Percentiles rank a stretch among this genome's conserved stretches.
phyloP scores from a whole-genome alignment of 2,797 vertebrate genomes.

The Channa striata region DNA sequence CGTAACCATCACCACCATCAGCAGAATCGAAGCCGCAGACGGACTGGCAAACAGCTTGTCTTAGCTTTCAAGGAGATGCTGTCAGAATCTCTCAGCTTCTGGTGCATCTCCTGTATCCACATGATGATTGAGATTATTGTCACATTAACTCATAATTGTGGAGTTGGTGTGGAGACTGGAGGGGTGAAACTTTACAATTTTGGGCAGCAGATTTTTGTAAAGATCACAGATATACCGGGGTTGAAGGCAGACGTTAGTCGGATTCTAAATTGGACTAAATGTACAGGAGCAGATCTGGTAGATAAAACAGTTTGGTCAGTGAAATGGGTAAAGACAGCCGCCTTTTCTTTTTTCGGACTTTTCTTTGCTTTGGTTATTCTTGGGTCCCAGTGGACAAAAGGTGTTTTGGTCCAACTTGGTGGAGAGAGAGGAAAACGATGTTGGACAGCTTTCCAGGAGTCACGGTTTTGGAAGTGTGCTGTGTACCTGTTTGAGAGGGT shows the following conservation, averaged over 20 bases:
- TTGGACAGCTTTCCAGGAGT: constrained; percentile 81
- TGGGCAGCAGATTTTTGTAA: constrained; percentile 80
- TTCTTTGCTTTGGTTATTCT: constrained; percentile 81
- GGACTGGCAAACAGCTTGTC: constrained; percentile 78
- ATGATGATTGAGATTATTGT: constrained; percentile 90
- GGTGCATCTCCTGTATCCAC: constrained; percentile 89
- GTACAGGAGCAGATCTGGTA: constrained; percentile 54
- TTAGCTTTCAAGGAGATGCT: constrained; percentile 81
- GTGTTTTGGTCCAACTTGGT: constrained; percentile 53
- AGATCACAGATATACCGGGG: constrained; percentile 82
- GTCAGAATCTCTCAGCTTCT: constrained; percentile 85
- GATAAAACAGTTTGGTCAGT: constrained; percentile 65
- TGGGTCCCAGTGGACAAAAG: constrained; percentile 78
- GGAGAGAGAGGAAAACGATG: constrained; percentile 78
- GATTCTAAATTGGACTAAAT: constrained; percentile 72
- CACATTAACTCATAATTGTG: constrained; percentile 86
- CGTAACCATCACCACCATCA: constrained; percentile 85
- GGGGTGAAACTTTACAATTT: constrained; percentile 85
- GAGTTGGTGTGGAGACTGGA: constrained; percentile 86
- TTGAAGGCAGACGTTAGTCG: constrained; percentile 79
- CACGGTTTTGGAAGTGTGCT: constrained; percentile 79
- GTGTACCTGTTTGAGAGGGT: constrained; percentile 68
- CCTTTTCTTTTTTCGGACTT: constrained; percentile 80
- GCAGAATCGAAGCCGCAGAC: constrained; percentile 74
- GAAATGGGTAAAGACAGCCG: constrained; percentile 64